These are phyloP conservation scores for Dicrostonyx torquatus DNA, from an alignment of 2,797 vertebrate species.

Conservation along the genomic window DNA sequence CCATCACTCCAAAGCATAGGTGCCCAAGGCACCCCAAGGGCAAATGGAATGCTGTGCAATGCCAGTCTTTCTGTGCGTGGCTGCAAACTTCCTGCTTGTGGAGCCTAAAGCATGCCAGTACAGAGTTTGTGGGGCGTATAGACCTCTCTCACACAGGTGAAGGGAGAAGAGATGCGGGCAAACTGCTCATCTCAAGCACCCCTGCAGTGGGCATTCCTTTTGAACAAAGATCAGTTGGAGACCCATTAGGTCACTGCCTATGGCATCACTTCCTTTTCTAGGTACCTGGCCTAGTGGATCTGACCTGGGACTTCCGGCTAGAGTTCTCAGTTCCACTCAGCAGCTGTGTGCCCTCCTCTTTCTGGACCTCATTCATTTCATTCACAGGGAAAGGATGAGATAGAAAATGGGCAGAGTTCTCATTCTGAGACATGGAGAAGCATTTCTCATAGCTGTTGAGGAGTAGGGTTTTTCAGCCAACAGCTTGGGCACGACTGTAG, in stretches of 20 bases:
- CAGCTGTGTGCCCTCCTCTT: not conserved
- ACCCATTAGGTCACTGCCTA: not conserved
- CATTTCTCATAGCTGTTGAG: fast-evolving
- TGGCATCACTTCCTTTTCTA: not conserved
- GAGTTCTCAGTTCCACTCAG: not conserved
- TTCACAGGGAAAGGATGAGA: not conserved
- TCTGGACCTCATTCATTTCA: not conserved
- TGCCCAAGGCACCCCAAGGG: not conserved
- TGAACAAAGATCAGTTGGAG: not conserved
- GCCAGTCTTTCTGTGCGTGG: not conserved
- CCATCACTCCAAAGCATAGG: not conserved
- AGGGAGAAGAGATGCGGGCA: not conserved
- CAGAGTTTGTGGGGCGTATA: not conserved
- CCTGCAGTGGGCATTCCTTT: not conserved
- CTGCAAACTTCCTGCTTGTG: not conserved
- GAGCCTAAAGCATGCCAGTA: not conserved
- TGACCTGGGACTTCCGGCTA: not conserved
- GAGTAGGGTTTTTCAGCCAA: not conserved
- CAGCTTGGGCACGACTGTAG: not conserved
- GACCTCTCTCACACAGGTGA: not conserved
- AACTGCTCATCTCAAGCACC: not conserved
- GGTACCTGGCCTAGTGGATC: not conserved
- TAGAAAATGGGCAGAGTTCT: not conserved
- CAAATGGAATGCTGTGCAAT: not conserved
- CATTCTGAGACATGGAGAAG: not conserved